phyloP scores from a whole-genome alignment of 2,113 vertebrate species.

The Lagenorhynchus albirostris region DNA sequence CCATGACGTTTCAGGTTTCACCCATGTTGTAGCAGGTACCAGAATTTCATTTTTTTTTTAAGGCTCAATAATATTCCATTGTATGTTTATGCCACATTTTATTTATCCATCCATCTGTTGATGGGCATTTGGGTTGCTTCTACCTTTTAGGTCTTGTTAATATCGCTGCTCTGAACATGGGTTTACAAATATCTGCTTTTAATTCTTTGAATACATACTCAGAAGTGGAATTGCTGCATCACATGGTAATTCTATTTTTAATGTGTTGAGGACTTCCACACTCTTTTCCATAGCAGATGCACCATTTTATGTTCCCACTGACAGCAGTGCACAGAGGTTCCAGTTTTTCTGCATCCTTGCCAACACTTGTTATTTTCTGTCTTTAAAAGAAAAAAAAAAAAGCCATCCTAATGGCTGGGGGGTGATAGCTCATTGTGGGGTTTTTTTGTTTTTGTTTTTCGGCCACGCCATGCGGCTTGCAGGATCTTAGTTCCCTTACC shows the following conservation, averaged over 20 bases:
- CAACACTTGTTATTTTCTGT: neutral
- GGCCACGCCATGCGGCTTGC: too few species aligned
- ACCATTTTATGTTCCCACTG: neutral
- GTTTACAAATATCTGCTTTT: neutral
- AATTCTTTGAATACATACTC: neutral
- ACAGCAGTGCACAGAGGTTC: neutral
- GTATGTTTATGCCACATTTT: neutral
- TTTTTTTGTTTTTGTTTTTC: too few species aligned
- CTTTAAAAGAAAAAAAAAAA: neutral
- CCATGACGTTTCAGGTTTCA: neutral
- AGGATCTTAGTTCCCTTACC: too few species aligned
- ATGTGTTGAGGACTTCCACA: neutral
- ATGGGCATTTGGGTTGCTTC: neutral
- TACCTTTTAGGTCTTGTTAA: neutral
- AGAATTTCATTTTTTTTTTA: neutral
- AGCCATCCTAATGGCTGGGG: neutral
- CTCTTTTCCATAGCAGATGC: neutral
- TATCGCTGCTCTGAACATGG: neutral
- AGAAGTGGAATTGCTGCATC: neutral
- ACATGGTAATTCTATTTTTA: neutral
- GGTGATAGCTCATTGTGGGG: neutral
- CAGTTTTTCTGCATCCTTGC: neutral
- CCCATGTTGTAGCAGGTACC: neutral
- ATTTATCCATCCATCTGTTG: neutral
- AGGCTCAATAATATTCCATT: neutral